phyloP scores from a whole-genome alignment of 2,797 vertebrate species.

The Mionectes olivaceus region DNA sequence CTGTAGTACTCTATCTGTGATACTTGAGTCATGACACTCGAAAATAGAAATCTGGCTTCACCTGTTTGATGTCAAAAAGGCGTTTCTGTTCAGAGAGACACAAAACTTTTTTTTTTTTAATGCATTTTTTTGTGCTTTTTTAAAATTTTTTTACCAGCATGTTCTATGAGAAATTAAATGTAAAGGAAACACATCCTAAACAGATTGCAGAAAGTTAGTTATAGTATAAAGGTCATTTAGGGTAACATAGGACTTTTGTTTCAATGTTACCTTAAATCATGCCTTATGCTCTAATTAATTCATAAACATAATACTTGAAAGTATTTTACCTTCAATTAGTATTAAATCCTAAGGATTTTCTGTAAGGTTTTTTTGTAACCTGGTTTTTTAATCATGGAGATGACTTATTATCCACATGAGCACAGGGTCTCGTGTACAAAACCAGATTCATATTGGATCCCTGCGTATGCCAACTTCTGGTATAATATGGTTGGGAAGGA shows the following conservation, averaged over 20 bases:
- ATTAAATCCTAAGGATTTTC: slow-evolving; percentile 82
- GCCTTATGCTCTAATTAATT: not conserved
- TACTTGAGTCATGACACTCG: not conserved
- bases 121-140: not conserved
- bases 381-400: slow-evolving; percentile 51
- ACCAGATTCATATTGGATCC: slow-evolving; percentile 93
- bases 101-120: not conserved
- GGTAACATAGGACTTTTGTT: not conserved
- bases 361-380: slow-evolving; percentile 80
- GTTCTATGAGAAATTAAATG: not conserved
- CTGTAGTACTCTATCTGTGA: not conserved
- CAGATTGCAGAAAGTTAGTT: not conserved
- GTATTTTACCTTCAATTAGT: slow-evolving; percentile 54
- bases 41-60: slow-evolving; percentile 1
- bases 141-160: not conserved
- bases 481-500: slow-evolving; percentile 74
- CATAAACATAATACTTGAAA: slow-evolving; percentile 7
- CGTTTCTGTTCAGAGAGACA: not conserved
- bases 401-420: slow-evolving; percentile 55
- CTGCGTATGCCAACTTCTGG: slow-evolving; percentile 78
- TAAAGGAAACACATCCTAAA: not conserved
- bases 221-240: not conserved
- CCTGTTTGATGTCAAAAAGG: slow-evolving; percentile 15
- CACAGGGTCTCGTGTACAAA: slow-evolving; percentile 76
- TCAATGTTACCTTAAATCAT: slow-evolving; percentile 44